phyloP scores from a whole-genome alignment of 1,140 invertebrate species.

The Gryllus bimaculatus region DNA sequence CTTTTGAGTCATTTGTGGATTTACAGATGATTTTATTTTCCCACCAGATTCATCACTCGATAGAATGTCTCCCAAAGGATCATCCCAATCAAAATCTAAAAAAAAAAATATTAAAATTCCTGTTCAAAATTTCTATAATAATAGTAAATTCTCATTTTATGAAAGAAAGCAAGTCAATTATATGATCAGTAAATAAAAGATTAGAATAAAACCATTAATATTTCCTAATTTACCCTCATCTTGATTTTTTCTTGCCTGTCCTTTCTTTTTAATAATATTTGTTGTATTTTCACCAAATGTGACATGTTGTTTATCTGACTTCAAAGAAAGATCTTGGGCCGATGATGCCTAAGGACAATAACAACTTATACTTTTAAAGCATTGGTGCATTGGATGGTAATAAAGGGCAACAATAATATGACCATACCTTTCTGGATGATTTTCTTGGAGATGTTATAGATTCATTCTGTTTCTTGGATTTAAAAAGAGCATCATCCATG shows the following conservation, averaged over 20 bases:
- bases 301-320: background rate
- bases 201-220: no score
- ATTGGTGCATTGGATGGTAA: background rate
- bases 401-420: background rate
- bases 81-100: constrained; percentile 11
- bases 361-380: no score
- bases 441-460: background rate
- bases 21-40: no score
- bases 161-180: background rate
- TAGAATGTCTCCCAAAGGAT: constrained; percentile 6
- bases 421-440: constrained; percentile 9
- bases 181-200: background rate
- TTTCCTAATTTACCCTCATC: background rate
- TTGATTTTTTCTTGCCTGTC: background rate
- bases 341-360: no score
- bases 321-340: background rate
- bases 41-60: background rate
- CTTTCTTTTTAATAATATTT: background rate
- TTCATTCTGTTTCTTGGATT: constrained; percentile 4
- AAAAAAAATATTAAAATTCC: background rate
- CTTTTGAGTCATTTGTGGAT: no score
- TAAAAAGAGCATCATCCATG: constrained; percentile 13
- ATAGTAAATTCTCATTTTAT: no score
- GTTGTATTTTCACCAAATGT: background rate
- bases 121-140: no score